Percentiles rank a stretch among this genome's conserved stretches.
Conservation (phyloP, 2,797 vertebrate genomes). For the Helicolenus hilgendorfi region DNA sequence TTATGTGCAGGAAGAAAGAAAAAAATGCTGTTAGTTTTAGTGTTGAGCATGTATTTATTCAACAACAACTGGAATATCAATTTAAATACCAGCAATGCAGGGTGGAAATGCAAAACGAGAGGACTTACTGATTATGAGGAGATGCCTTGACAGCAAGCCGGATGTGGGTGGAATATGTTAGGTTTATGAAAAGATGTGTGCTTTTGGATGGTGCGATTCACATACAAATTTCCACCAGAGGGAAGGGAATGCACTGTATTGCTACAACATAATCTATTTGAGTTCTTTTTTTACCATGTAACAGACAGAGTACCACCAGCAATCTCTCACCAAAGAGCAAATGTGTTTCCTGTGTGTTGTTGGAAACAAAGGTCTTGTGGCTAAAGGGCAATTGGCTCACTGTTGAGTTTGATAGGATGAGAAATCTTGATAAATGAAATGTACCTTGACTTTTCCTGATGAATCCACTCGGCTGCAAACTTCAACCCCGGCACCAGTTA, state of each 20-base stretch:
- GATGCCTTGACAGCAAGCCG: slow-evolving; percentile 35
- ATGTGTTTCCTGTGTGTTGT: slow-evolving; percentile 17
- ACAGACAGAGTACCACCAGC: slow-evolving; percentile 7
- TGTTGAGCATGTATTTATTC: slow-evolving; percentile 5
- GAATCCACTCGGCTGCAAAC: slow-evolving; percentile 77
- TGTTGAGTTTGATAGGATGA: slow-evolving; percentile 77
- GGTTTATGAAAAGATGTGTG: slow-evolving; percentile 27
- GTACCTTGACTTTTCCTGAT: slow-evolving; percentile 84
- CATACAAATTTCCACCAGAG: slow-evolving; percentile 30
- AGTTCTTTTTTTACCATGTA: background rate
- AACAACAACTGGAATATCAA: slow-evolving; percentile 21
- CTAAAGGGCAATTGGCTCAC: slow-evolving; percentile 77
- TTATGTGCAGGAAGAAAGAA: background rate
- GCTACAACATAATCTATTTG: background rate
- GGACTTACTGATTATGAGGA: slow-evolving; percentile 9
- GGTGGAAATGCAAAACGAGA: slow-evolving; percentile 16
- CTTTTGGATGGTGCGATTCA: slow-evolving; percentile 8
- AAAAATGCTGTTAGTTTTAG: background rate
- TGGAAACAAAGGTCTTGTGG: slow-evolving; percentile 33
- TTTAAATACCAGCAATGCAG: slow-evolving; percentile 21
- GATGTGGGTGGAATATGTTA: slow-evolving; percentile 51
- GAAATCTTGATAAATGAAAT: slow-evolving; percentile 83
- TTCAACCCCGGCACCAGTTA: slow-evolving; percentile 60
- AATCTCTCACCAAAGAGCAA: background rate
- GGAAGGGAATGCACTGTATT: background rate